Evolutionary conservation across 2,888 invertebrate species (phyloP).

Genomic region (Mythimna albipuncta): DNA sequence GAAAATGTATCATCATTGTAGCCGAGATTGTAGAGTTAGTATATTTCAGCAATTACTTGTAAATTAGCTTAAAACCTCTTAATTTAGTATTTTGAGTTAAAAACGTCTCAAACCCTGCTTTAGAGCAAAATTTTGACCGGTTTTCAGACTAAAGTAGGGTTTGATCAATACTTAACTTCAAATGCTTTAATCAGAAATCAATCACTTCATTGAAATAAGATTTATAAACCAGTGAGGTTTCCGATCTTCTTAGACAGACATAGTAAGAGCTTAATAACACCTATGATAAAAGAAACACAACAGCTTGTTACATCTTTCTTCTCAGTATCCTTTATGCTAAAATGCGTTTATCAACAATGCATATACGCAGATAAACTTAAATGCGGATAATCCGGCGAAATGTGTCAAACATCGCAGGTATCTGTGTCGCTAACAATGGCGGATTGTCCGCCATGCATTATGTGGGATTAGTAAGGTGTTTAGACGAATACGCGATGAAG

Average conservation of each 20-base stretch:
- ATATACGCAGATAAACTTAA: slow-evolving; percentile 56
- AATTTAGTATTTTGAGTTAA: no score
- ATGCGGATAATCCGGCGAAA: slow-evolving; percentile 66
- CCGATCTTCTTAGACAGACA: background rate
- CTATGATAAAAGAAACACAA: slow-evolving; percentile 35
- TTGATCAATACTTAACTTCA: no score
- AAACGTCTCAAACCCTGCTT: no score
- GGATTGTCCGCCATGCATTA: slow-evolving; percentile 26
- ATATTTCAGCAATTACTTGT: no score
- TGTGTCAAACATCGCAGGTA: slow-evolving; percentile 68
- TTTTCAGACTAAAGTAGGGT: no score
- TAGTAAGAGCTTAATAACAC: background rate
- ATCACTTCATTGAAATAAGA: background rate
- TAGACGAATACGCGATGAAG: slow-evolving; percentile 44
- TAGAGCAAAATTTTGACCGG: no score
- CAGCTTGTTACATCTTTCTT: slow-evolving; percentile 36
- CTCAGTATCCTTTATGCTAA: slow-evolving; percentile 40
- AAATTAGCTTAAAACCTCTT: no score
- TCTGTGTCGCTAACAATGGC: slow-evolving; percentile 62
- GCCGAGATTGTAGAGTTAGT: no score
- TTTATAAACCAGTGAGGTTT: background rate
- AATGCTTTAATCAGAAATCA: no score
- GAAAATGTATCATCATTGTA: no score
- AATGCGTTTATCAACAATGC: slow-evolving; percentile 60
- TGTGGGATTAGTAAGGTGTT: slow-evolving; percentile 47